phyloP scores from a whole-genome alignment of 2,797 vertebrate species.

The Calcarius lapponicus region DNA sequence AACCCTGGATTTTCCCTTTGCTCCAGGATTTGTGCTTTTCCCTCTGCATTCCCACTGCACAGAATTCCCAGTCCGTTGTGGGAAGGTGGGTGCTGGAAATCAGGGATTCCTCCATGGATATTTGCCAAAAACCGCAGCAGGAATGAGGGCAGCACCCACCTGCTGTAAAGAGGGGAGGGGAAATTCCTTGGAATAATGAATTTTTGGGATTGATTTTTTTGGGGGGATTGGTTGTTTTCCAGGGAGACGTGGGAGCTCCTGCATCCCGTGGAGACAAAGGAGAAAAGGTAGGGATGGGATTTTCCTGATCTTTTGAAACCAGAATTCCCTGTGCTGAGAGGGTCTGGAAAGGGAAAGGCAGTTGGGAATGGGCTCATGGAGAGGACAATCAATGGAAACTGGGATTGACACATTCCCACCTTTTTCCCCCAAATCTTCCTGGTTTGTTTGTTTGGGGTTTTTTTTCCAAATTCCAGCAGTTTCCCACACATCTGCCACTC shows the following conservation, averaged over 20 bases:
- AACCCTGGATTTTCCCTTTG: not conserved
- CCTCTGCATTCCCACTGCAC: not conserved
- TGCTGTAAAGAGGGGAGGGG: not conserved
- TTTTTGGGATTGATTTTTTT: not conserved
- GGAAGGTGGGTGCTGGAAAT: not conserved
- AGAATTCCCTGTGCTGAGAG: not conserved
- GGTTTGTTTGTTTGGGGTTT: no score
- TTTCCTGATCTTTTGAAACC: not conserved
- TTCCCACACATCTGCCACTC: accelerated
- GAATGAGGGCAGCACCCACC: not conserved
- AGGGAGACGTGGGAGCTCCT: constrained; percentile 63
- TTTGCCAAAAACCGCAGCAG: not conserved
- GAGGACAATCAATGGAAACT: not conserved
- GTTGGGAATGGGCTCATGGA: not conserved
- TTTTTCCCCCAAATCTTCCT: not conserved
- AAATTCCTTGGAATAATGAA: accelerated
- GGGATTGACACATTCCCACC: not conserved
- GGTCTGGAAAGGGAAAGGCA: not conserved
- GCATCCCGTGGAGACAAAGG: constrained; percentile 56
- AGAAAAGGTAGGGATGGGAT: constrained; percentile 31
- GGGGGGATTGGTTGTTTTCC: not conserved
- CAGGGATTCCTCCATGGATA: not conserved
- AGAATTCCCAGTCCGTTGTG: not conserved
- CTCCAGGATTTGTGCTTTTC: not conserved
- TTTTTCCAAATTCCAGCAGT: not conserved